Evolutionary conservation across 1,140 invertebrate genomes (phyloP), one percentile per base, ranked within the genome.

Genomic region (Brachionus angularis): DNA sequence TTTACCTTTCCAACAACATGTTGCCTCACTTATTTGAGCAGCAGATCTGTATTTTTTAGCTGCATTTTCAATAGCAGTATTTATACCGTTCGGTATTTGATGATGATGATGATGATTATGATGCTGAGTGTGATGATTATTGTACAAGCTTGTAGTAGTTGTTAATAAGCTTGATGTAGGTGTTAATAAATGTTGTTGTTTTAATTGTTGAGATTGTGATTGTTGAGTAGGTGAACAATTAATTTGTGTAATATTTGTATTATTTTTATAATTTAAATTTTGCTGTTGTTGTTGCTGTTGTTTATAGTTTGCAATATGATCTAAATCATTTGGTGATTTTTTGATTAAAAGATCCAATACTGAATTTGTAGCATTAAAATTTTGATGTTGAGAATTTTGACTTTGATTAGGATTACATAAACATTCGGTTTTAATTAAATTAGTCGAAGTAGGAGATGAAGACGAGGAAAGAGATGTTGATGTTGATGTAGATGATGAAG

Each of bases 1-100:
- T 52, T 50, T 71, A 44, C 67, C 67, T 71, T 71, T 71, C 67
- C 67, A 71, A 5, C 62, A 67, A 25, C 62, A 67, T 46, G 62
- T 67, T 12, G 62, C 62, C 18, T 67, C 62, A 18, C 62, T 67
- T 46, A 67, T 67, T 50, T 67, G 62, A 33, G 62, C 62, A 31
- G 62, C 62, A 21, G 42, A 67, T 16, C 62, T 21, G 47, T 67
- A 67, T 27, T 67, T 67, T 67, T 67, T 67, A 31, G 62, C 62
- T 14, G 62, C 62, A 10, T 27, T 47, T 36, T 67, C 62, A 34
- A 67, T 67, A 14, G 62, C 62, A 21, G 42, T 31, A 31, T 67
- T 67, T 31, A 46, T 50, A 12, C 33, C 53, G 36, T 58, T 58
- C 16, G 52, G 21, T 55, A 16, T 14, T n/a, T n/a, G n/a, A n/a